Percentiles rank a stretch among this genome's conserved stretches.
Evolutionary conservation across 1,140 invertebrate genomes (phyloP).

Genomic region (Lucilia cuprina): DNA sequence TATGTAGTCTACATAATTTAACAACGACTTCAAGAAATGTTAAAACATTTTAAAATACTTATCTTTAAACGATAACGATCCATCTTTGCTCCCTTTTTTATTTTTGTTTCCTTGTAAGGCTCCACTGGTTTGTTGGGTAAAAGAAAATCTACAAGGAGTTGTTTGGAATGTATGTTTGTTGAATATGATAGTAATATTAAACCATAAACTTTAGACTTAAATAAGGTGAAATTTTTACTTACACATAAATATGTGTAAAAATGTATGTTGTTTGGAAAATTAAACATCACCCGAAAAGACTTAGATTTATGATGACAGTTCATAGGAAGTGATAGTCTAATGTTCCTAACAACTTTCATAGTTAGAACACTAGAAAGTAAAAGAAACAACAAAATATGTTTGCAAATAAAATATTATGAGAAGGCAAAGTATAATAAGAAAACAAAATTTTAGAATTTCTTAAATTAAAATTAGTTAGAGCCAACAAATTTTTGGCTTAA

Average conservation of each 20-base stretch:
- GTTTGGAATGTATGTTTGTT: neutral
- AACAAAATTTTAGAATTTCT: neutral
- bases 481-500: neutral
- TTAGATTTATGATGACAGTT: slow-evolving; percentile 30
- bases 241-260: no score
- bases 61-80: slow-evolving; percentile 32
- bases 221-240: neutral
- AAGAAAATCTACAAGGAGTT: neutral
- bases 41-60: slow-evolving; percentile 26
- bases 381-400: neutral
- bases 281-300: slow-evolving; percentile 11
- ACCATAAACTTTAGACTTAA: slow-evolving; percentile 7
- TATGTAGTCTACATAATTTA: neutral
- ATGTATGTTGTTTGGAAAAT: neutral
- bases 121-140: neutral
- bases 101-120: neutral
- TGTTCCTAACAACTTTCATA: neutral
- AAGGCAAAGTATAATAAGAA: neutral
- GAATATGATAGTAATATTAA: neutral
- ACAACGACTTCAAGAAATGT: slow-evolving; percentile 9
- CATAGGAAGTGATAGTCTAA: slow-evolving; percentile 20
- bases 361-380: neutral
- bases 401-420: neutral
- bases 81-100: neutral
- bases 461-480: neutral